Evolutionary conservation across 1,140 invertebrate species (phyloP), one percentile per base, ranked within the genome.

Genomic region (Diachasma alloeum): DNA sequence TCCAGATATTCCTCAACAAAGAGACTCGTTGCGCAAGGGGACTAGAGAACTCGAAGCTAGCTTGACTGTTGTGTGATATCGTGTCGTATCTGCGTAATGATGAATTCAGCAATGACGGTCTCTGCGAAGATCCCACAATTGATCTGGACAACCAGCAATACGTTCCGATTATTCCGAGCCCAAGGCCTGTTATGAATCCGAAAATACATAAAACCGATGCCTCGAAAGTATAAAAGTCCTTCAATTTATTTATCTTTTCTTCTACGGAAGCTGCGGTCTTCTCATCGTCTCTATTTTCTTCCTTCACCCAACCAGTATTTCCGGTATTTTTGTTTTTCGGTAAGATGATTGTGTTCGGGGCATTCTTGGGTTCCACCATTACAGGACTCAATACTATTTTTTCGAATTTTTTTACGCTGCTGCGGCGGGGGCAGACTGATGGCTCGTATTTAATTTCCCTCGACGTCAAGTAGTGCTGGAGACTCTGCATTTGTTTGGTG

Each of bases 1-100:
- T 80, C 74, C 80, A 81, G 26, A 80, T 74, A 79, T 84, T 79
- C n/a, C 82, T 78, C 15, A 88, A 63, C 19, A 88, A 59, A 19
- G 83, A 84, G 4, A 83, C 67, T 24, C 84, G 76, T 59, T 87
- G 87, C 1, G 81, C 79, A 13, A 78, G 56, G 0, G 70, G 74
- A 8, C 83, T 77, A 0, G 67, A 31, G 0, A 72, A 68, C 11
- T 77, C 73, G 22, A 46, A 19, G 22, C 59, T 63, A 26, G 24
- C 24, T 26, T 31, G 4, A 31, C 59, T 63, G 11, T 24, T 10
- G 5, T 63, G 59, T 6, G 22, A 26, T 4, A 24, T 13, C 2
- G 59, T 17, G 48, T 53, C 48, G 17, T 17, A 53, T 53, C 48
- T 53, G 5, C 17, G 48, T n/a, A 53, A 15, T 2, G 48, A 53